Evolutionary conservation across 2,797 vertebrate species (phyloP).

Genomic region (Apogon talboti): DNA sequence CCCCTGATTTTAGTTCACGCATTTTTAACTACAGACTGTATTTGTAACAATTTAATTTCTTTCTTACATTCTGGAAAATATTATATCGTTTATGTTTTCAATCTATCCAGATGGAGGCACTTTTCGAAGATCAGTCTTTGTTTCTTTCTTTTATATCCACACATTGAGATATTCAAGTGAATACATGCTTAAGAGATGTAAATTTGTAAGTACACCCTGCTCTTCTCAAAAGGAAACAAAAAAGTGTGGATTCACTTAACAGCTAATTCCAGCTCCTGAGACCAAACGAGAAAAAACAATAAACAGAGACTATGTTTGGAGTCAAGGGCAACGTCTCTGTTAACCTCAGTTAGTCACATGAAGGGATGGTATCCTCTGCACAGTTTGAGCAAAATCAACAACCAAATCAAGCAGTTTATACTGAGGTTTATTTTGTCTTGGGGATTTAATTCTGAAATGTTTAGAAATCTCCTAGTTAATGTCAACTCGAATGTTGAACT

Average conservation of each 20-base stretch:
- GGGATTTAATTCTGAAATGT: slow-evolving; percentile 67
- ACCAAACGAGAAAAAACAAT: slow-evolving; percentile 57
- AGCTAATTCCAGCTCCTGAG: slow-evolving; percentile 44
- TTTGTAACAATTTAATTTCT: background rate
- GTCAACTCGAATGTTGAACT: slow-evolving; percentile 58
- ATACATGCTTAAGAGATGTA: background rate
- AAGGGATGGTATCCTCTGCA: slow-evolving; percentile 50
- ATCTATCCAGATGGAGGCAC: too few relatives aligned
- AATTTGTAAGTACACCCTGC: slow-evolving; percentile 15
- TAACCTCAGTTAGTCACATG: slow-evolving; percentile 51
- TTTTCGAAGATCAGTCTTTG: background rate
- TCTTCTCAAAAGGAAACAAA: slow-evolving; percentile 49
- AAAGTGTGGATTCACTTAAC: slow-evolving; percentile 55
- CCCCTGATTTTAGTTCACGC: too few relatives aligned
- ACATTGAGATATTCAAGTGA: background rate
- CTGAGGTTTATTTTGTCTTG: slow-evolving; percentile 69
- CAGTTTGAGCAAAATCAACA: slow-evolving; percentile 65
- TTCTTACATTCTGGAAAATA: slow-evolving; percentile 5
- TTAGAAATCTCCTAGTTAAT: slow-evolving; percentile 61
- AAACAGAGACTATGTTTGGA: slow-evolving; percentile 64
- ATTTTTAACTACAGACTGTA: too few relatives aligned
- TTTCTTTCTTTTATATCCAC: background rate
- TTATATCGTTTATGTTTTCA: background rate
- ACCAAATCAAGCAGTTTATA: slow-evolving; percentile 65
- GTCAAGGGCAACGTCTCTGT: slow-evolving; percentile 54